Evolutionary conservation across 37 sponge, comb jelly and placozoan species (phyloP), one percentile per base, ranked within the genome.

Genomic region (Bolinopsis microptera): DNA sequence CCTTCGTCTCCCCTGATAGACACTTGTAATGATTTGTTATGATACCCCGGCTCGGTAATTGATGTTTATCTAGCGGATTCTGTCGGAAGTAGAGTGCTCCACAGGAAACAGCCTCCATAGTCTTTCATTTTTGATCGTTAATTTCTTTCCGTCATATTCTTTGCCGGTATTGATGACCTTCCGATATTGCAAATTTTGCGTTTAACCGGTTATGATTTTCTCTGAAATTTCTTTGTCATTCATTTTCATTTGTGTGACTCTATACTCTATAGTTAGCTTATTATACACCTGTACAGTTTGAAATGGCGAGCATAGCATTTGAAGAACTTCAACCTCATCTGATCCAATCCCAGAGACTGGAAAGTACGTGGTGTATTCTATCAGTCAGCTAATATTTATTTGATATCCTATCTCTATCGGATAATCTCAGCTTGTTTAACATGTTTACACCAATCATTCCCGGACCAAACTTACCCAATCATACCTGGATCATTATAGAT

Each of bases 221-320:
- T n/a, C n/a, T n/a, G n/a, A n/a, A n/a, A n/a, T n/a, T n/a, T n/a
- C n/a, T n/a, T n/a, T n/a, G n/a, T n/a, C n/a, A n/a, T n/a, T n/a
- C n/a, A n/a, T n/a, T n/a, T n/a, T n/a, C n/a, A n/a, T n/a, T n/a
- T n/a, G n/a, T n/a, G n/a, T n/a, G n/a, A n/a, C n/a, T n/a, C n/a
- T n/a, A n/a, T n/a, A n/a, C n/a, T n/a, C n/a, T n/a, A n/a, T n/a
- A n/a, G n/a, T n/a, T n/a, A n/a, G n/a, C n/a, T n/a, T n/a, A n/a
- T n/a, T n/a, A n/a, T n/a, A n/a, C n/a, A n/a, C n/a, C 13, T 13
- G 61, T 13, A 13, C 61, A 48, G 61, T 13, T 28, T 70, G 21
- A n/a, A 8, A 70, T 70, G 74, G 74, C 74, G 74, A 70, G 74
- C 74, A 70, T 70, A n/a, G 74, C 74, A 5, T 70, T 70, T 26